Percentiles rank a stretch among this genome's conserved stretches.
Conservation (phyloP, 2,797 vertebrate genomes). For the Carapus acus region DNA sequence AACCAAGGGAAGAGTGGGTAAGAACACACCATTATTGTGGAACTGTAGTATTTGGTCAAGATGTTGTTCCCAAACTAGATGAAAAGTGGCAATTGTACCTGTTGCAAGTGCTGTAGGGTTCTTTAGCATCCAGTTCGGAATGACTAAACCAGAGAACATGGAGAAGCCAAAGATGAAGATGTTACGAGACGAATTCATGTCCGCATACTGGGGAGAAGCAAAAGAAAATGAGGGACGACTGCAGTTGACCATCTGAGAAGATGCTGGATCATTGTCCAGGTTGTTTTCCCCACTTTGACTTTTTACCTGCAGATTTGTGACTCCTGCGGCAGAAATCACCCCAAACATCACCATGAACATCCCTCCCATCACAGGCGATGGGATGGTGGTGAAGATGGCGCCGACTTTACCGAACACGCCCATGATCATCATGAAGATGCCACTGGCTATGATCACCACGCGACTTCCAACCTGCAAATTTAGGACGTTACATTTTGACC, state of each 20-base stretch:
- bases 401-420: slow-evolving; percentile 87
- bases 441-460: slow-evolving; percentile 82
- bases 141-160: slow-evolving; percentile 82
- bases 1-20: neutral
- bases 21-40: neutral
- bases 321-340: slow-evolving; percentile 84
- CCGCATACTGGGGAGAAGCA: slow-evolving; percentile 81
- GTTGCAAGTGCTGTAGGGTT: slow-evolving; percentile 76
- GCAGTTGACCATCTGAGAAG: too few species aligned
- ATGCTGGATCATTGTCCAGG: too few species aligned
- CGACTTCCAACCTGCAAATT: slow-evolving; percentile 87
- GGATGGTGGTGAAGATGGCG: slow-evolving; percentile 89
- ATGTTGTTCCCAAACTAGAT: neutral
- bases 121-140: slow-evolving; percentile 88
- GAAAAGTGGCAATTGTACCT: slow-evolving; percentile 63
- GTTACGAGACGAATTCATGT: slow-evolving; percentile 97
- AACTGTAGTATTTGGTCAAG: too few species aligned
- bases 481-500: too few species aligned
- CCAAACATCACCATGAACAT: slow-evolving; percentile 97
- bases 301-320: slow-evolving; percentile 89
- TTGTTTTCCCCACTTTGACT: too few species aligned
- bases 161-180: slow-evolving; percentile 97
- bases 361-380: slow-evolving; percentile 87
- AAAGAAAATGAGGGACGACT: too few species aligned
- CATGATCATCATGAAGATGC: slow-evolving; percentile 80